phyloP scores from a whole-genome alignment of 2,797 vertebrate genomes.

The Silurus aristotelis region DNA sequence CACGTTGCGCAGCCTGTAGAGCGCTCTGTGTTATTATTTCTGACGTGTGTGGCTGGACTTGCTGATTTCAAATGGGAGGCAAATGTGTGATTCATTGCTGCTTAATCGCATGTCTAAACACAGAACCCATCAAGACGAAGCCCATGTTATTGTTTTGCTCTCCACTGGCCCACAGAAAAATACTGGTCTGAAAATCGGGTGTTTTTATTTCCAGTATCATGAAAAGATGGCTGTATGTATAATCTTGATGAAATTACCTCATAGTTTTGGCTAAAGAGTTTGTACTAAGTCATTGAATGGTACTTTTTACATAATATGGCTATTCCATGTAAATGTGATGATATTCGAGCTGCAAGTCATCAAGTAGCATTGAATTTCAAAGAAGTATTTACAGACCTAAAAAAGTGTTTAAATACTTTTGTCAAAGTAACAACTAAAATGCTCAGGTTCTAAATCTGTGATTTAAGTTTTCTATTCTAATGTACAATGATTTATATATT shows the following conservation, averaged over 20 bases:
- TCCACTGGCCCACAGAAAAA: conserved; percentile 46
- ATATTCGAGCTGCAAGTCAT: neutral
- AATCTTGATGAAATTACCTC: conserved; percentile 7
- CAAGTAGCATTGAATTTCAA: neutral
- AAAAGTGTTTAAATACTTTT: neutral
- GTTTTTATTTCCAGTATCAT: conserved; percentile 28
- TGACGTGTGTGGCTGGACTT: conserved; percentile 62
- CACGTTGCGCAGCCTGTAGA: conserved; percentile 20
- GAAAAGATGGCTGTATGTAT: neutral
- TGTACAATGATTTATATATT: too few relatives aligned
- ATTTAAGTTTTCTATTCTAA: neutral
- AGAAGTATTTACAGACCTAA: neutral
- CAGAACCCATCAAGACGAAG: conserved; percentile 49
- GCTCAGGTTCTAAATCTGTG: neutral
- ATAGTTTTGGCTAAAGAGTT: neutral
- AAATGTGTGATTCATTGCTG: conserved; percentile 58
- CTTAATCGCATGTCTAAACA: conserved; percentile 62
- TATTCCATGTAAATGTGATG: neutral
- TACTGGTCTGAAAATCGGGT: conserved; percentile 4
- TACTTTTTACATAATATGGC: neutral
- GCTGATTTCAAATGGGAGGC: conserved; percentile 57
- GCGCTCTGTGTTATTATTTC: conserved; percentile 64
- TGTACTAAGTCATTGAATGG: neutral
- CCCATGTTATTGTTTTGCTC: conserved; percentile 57
- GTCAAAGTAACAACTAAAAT: neutral